These are phyloP conservation scores for Carcinoscorpius rotundicauda DNA, from an alignment of 1,140 invertebrate species.

Conservation along the genomic window DNA sequence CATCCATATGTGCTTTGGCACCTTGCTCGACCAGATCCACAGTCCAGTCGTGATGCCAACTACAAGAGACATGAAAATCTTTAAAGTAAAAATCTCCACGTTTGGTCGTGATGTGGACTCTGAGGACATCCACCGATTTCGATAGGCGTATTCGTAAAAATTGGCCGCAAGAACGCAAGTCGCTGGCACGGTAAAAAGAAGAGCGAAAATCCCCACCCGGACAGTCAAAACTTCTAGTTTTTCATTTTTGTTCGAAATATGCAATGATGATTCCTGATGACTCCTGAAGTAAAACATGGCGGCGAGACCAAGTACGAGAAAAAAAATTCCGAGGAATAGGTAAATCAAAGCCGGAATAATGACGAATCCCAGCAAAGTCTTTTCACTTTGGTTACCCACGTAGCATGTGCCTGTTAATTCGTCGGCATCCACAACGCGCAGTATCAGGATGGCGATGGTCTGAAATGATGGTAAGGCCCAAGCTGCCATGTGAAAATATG, in stretches of 20 bases:
- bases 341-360: conserved; percentile 64
- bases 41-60: conserved; percentile 45
- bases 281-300: conserved; percentile 25
- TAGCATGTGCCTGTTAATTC: conserved; percentile 37
- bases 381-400: conserved; percentile 65
- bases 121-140: conserved; percentile 37
- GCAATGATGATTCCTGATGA: conserved; percentile 4
- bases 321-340: conserved; percentile 29
- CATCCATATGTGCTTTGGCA: conserved; percentile 21
- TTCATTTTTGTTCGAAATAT: conserved; percentile 26
- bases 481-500: conserved; percentile 81
- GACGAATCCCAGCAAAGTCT: conserved; percentile 62
- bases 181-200: conserved; percentile 41
- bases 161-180: conserved; percentile 44
- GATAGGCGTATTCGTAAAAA: conserved; percentile 50
- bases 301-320: conserved; percentile 30
- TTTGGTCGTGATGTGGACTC: conserved; percentile 29
- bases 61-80: conserved; percentile 43
- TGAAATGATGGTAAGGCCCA: conserved; percentile 78
- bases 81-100: conserved; percentile 47
- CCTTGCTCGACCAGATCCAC: conserved; percentile 46
- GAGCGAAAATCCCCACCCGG: conserved; percentile 42
- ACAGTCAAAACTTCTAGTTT: conserved; percentile 39
- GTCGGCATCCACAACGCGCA: conserved; percentile 67
- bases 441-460: conserved; percentile 63